A percentile compares a stretch with the other conserved stretches of the same genome.
phyloP scores from a whole-genome alignment of 2,797 vertebrate genomes.

The Crenichthys baileyi region DNA sequence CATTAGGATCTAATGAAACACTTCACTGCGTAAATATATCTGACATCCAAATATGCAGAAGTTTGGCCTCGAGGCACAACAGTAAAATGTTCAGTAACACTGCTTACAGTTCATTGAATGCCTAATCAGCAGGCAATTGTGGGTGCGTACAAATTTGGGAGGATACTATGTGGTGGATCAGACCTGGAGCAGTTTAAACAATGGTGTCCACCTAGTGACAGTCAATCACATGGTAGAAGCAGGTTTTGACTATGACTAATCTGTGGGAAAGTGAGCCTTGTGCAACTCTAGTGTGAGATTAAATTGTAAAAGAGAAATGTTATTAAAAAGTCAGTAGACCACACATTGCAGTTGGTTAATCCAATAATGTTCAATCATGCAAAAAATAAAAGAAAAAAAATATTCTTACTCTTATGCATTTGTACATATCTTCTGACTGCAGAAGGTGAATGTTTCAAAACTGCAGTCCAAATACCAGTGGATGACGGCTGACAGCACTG shows the following conservation, averaged over 20 bases:
- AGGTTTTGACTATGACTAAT: constrained; percentile 37
- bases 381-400: not conserved
- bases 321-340: constrained; percentile 10
- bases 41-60: constrained; percentile 85
- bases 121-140: constrained; percentile 68
- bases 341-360: constrained; percentile 7
- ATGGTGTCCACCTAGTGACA: constrained; percentile 72
- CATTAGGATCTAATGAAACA: constrained; percentile 80
- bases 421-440: not conserved
- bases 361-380: not conserved
- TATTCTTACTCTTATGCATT: not conserved
- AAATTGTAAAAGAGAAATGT: not conserved
- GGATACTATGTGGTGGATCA: constrained; percentile 64
- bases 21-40: constrained; percentile 67
- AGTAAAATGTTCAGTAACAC: constrained; percentile 63
- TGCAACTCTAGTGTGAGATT: constrained; percentile 6
- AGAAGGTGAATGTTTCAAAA: constrained; percentile 1
- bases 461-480: not conserved
- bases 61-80: constrained; percentile 59
- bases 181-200: constrained; percentile 76
- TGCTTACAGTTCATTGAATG: constrained; percentile 76
- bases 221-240: constrained; percentile 60
- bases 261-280: constrained; percentile 59
- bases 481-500: not conserved
- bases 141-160: constrained; percentile 70